Evolutionary conservation across 2,888 invertebrate species (phyloP), one percentile per base, ranked within the genome.

Genomic region (Drosophila paramelanica): DNA sequence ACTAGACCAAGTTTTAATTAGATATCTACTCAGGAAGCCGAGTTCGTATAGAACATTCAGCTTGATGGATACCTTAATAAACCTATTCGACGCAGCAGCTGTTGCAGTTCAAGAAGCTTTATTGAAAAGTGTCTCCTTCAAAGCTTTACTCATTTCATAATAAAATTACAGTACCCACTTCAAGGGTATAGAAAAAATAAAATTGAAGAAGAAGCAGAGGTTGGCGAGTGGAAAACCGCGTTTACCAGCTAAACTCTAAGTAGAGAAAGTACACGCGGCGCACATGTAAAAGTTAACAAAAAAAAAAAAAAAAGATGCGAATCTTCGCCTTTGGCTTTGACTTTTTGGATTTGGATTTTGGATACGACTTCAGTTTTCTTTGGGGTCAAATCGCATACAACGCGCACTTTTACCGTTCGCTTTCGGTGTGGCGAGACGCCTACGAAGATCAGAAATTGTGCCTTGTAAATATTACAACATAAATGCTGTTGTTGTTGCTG

Each of bases 401-500:
- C 42, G 73, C 72, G 73, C 75, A 86, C 82, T 82, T 82, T 82
- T 82, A 86, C 82, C 86, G 83, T 56, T 86, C 84, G 83, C 77
- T 77, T 88, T 88, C 69, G 50, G 13, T 56, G 41, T 25, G 42
- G 43, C 36, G n/a, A 38, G 14, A 60, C 79, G 75, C 76, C 76
- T 79, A 76, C 80, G 60, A 67, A 53, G 33, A 51, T 58, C 42
- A 17, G 20, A 17, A 51, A 42, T 42, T 50, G 14, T 50, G 41
- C 17, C 49, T 72, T 68, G 85, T 87, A 89, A 89, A 84, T 87
- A 84, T 84, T 84, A 84, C 83, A 87, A 88, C 89, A 84, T 84
- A 74, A 81, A 64, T 70, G 67, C 73, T 64, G 57, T 65, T 41
- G 45, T 50, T 31, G 27, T 7, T 27, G 27, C 7, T 27, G 27